Evolutionary conservation across 2,797 vertebrate genomes (phyloP), one percentile per base, ranked within the genome.

Genomic region (Sebastes vulpes): DNA sequence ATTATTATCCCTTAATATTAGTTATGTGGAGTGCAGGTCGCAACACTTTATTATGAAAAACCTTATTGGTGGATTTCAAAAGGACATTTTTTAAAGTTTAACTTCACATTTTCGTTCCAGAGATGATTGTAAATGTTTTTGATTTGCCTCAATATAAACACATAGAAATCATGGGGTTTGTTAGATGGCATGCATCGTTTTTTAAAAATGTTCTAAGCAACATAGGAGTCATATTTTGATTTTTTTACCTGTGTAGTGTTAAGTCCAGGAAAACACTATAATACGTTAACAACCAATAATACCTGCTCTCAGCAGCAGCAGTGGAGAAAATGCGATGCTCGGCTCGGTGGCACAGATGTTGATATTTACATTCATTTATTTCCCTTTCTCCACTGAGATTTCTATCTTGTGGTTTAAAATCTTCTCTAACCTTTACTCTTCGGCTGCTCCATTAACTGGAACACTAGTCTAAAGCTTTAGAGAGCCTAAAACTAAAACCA

Each of bases 371-470:
- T 56, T 42, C 5, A 16, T 61, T 46, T 5, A 20, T 42, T 57
- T 64, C 16, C 9, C 16, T 70, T 64, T 53, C 48, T 42, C 48
- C 50, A 1, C 10, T 16, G 46, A 46, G 11, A 48, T 69, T 31
- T n/a, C 12, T 42, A 25, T 68, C 26, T 10, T 9, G 7, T 20
- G 16, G 31, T 28, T 81, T 63, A 5, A 78, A 65, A 61, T 60
- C 4, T 42, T 38, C 18, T 29, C 50, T 20, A 10, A 66, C 73
- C 52, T 75, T 65, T 9, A 23, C 7, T 26, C 50, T n/a, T 29
- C 57, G 56, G 60, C 79, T 68, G 52, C 61, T 74, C 3, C 1
- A 65, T 63, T 61, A 58, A 69, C 73, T 56, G 28, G n/a, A 81
- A 71, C 72, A 71, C 48, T 3, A 46, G 48, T 75, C 38, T 35